phyloP scores from a whole-genome alignment of 2,888 invertebrate genomes.

The Acrocyrtus sp. region DNA sequence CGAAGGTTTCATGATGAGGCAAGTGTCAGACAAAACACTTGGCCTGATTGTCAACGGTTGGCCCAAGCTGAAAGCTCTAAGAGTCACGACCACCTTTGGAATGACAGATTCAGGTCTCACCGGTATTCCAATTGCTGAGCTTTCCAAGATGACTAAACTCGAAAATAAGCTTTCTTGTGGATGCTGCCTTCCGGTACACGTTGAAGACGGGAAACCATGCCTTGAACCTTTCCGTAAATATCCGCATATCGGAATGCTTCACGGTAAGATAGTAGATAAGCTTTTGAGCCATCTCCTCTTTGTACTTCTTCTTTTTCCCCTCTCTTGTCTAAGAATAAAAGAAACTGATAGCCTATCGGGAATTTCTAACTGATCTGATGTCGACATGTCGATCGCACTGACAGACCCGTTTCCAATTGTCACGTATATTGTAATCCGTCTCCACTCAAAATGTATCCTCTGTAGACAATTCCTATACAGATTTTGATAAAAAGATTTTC shows the following conservation, averaged over 20 bases:
- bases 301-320: not conserved
- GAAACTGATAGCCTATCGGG: slow-evolving; percentile 9
- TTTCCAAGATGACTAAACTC: slow-evolving; percentile 42
- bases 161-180: slow-evolving; percentile 49
- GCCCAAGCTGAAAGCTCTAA: slow-evolving; percentile 44
- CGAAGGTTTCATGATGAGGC: slow-evolving; percentile 50
- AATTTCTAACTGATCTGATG: not conserved
- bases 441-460: not conserved
- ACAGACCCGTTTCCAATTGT: too few species aligned
- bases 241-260: slow-evolving; percentile 38
- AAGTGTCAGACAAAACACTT: slow-evolving; percentile 50
- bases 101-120: slow-evolving; percentile 54
- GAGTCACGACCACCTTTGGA: slow-evolving; percentile 48
- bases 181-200: slow-evolving; percentile 44
- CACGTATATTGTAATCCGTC: not conserved
- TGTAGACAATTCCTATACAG: not conserved
- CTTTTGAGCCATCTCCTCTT: too few species aligned
- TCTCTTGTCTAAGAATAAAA: not conserved
- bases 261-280: slow-evolving; percentile 33
- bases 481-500: not conserved
- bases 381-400: too few species aligned
- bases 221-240: slow-evolving; percentile 26
- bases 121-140: slow-evolving; percentile 41
- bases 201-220: slow-evolving; percentile 30
- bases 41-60: slow-evolving; percentile 46